A percentile compares a stretch with the other conserved stretches of the same genome.
Evolutionary conservation across 2,888 invertebrate species (phyloP).

Genomic region (Drosophila yooni): DNA sequence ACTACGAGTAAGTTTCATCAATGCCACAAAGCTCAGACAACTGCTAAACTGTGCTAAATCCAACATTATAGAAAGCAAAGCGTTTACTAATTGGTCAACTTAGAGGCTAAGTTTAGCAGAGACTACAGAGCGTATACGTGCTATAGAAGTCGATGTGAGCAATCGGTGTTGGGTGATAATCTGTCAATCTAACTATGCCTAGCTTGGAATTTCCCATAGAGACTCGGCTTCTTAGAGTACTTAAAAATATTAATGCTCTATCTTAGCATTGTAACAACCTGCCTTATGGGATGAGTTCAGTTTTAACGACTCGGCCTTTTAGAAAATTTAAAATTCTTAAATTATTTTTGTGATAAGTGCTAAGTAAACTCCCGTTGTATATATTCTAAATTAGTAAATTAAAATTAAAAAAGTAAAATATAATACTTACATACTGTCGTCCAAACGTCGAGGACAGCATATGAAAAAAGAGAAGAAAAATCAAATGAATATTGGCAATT

Average conservation of each 20-base stretch:
- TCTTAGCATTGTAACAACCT: not conserved
- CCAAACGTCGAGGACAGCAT: not conserved
- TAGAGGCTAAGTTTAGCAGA: not conserved
- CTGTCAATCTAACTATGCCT: not conserved
- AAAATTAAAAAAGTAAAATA: not conserved
- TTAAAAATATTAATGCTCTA: not conserved
- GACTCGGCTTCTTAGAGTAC: not conserved
- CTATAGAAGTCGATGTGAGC: not conserved
- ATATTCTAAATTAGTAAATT: not conserved
- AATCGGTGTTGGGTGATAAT: not conserved
- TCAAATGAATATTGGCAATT: conserved; percentile 6
- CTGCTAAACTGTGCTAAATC: not conserved
- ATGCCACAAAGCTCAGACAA: not conserved
- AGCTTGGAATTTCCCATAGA: not conserved
- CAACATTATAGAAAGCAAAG: not conserved
- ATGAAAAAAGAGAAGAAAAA: conserved; percentile 20
- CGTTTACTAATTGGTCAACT: not conserved
- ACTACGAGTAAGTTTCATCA: conserved; percentile 12
- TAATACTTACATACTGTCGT: conserved; percentile 64
- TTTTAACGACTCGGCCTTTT: not conserved
- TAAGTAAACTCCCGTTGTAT: not conserved
- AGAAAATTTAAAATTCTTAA: too few species aligned
- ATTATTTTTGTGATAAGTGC: not conserved
- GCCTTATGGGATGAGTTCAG: not conserved
- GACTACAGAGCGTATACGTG: not conserved